Evolutionary conservation across 37 sponge, comb jelly and placozoan species (phyloP).

Genomic region (Trichoplax adhaerens): DNA sequence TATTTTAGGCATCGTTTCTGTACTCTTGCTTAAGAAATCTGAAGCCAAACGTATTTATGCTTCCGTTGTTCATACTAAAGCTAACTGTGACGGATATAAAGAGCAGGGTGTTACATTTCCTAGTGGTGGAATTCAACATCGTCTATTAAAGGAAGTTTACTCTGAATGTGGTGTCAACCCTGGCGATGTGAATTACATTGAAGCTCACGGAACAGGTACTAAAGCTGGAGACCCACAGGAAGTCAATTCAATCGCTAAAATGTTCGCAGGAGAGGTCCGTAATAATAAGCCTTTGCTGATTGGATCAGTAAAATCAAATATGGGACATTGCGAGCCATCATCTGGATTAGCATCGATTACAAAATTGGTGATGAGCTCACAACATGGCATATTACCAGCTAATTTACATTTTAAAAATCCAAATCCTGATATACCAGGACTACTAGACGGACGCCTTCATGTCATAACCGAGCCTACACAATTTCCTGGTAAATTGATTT

Average conservation of each 20-base stretch:
- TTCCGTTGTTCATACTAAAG: conserved; percentile 1
- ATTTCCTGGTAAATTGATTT: no score
- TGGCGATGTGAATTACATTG: conserved; percentile 13
- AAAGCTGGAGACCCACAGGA: conserved; percentile 24
- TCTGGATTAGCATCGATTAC: conserved; percentile 16
- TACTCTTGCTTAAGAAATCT: conserved; percentile 4
- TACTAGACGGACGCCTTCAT: no score
- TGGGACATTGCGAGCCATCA: conserved; percentile 20
- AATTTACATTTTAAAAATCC: conserved; percentile 18
- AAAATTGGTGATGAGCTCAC: conserved; percentile 6
- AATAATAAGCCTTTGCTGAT: conserved; percentile 10
- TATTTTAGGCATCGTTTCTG: neutral
- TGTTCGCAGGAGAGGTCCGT: neutral
- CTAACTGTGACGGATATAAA: conserved; percentile 17
- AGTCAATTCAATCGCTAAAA: conserved; percentile 14
- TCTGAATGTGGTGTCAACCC: conserved; percentile 10
- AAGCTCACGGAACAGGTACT: conserved; percentile 27
- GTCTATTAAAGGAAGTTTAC: conserved; percentile 11
- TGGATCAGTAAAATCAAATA: conserved; percentile 19
- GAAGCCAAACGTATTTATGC: conserved; percentile 7
- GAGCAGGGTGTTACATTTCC: conserved; percentile 15
- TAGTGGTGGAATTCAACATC: conserved; percentile 13
- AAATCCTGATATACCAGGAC: conserved; percentile 11
- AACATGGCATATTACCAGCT: conserved; percentile 14
- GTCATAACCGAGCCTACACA: no score